These are phyloP conservation scores for Octopus sinensis DNA, from an alignment of 1,140 invertebrate genomes.

Conservation along the genomic window DNA sequence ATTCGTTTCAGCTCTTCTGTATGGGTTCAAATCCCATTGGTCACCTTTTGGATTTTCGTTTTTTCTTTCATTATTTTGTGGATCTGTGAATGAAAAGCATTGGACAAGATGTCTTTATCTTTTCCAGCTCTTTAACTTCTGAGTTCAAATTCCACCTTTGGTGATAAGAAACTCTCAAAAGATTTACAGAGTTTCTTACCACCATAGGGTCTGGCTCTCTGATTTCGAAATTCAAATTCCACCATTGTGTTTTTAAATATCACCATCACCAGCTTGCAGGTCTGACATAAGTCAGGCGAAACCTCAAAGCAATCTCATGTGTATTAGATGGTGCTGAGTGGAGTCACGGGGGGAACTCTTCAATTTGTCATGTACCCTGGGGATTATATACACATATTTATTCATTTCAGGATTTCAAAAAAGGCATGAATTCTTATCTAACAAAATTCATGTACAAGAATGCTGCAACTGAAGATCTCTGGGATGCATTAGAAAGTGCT, in stretches of 20 bases:
- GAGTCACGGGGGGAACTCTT: background rate
- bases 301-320: background rate
- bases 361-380: background rate
- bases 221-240: no score
- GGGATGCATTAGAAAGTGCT: conserved; percentile 82
- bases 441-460: conserved; percentile 85
- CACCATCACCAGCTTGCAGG: background rate
- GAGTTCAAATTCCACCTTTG: no score
- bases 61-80: no score
- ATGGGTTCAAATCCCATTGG: no score
- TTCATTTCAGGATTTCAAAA: conserved; percentile 73
- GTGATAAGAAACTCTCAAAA: no score
- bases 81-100: no score
- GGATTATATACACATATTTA: background rate
- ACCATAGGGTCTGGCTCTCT: no score
- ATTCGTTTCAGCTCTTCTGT: no score
- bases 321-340: background rate
- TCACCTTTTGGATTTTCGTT: no score
- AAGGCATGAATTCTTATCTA: conserved; percentile 90
- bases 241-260: background rate
- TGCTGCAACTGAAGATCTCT: conserved; percentile 91
- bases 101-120: no score
- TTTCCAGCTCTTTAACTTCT: no score
- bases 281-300: background rate
- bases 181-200: no score